Conservation (phyloP, 2,113 vertebrate genomes). For the Salvelinus sp. region DNA sequence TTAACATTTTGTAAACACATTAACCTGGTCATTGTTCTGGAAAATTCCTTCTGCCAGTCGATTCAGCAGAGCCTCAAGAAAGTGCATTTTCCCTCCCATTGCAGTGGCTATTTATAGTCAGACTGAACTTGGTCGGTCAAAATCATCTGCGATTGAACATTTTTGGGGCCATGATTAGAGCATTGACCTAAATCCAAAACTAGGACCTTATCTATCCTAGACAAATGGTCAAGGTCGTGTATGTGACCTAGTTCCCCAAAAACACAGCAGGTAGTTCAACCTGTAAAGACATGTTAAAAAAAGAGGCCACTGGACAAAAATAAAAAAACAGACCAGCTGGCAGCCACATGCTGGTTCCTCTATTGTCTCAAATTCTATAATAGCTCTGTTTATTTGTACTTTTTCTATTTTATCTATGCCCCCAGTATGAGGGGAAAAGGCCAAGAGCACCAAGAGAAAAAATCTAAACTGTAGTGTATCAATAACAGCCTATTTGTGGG, state of each 20-base stretch:
- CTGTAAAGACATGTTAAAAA: constrained; percentile 27
- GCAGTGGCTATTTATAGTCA: background rate
- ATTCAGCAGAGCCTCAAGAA: background rate
- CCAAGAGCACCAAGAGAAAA: constrained; percentile 27
- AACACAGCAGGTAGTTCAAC: constrained; percentile 22
- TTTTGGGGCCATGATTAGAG: background rate
- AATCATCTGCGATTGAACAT: background rate
- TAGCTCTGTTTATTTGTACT: background rate
- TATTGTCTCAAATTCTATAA: constrained; percentile 15
- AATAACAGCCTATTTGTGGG: constrained; percentile 24
- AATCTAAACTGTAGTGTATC: constrained; percentile 28
- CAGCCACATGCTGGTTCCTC: constrained; percentile 56
- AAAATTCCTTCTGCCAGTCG: constrained; percentile 2
- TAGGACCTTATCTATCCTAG: background rate
- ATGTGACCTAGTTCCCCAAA: constrained; percentile 33
- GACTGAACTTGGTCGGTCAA: background rate
- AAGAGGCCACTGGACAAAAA: constrained; percentile 40
- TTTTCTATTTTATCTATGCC: background rate
- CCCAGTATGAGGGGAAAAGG: constrained; percentile 21
- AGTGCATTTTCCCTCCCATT: background rate
- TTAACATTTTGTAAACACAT: constrained; percentile 9
- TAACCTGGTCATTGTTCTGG: constrained; percentile 8
- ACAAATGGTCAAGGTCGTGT: constrained; percentile 28
- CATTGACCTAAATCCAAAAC: background rate
- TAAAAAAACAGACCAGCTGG: constrained; percentile 37